Conservation (phyloP, 2,888 invertebrate genomes). For the Coecobrya sp. region DNA sequence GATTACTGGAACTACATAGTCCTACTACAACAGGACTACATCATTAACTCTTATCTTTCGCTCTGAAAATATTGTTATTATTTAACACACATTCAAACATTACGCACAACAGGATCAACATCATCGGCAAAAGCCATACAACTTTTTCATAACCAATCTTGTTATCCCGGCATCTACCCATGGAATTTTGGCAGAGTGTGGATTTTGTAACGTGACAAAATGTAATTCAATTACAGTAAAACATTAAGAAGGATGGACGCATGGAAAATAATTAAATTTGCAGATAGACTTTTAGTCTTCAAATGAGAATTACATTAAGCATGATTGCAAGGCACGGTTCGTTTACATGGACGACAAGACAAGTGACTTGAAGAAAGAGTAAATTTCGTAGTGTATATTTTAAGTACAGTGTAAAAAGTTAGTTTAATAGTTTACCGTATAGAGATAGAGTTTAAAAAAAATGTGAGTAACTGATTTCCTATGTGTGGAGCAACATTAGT, state of each 20-base stretch:
- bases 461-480: background rate
- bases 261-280: no score
- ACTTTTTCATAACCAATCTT: background rate
- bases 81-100: no score
- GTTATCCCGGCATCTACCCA: background rate
- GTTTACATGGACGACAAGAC: no score
- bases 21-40: no score
- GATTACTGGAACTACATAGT: no score
- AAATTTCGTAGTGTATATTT: background rate
- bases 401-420: background rate
- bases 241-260: no score
- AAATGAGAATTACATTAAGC: no score
- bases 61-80: background rate
- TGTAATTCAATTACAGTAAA: background rate
- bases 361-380: no score
- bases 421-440: background rate
- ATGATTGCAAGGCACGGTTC: no score
- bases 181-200: constrained; percentile 20
- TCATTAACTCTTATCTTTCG: background rate
- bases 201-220: constrained; percentile 28
- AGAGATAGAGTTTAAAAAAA: background rate
- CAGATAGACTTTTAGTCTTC: no score
- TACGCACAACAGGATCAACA: no score
- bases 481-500: background rate
- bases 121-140: no score